Base-by-base conservation (phyloP, 2,888 invertebrate genomes). In the Creontiades dilutus region DNA sequence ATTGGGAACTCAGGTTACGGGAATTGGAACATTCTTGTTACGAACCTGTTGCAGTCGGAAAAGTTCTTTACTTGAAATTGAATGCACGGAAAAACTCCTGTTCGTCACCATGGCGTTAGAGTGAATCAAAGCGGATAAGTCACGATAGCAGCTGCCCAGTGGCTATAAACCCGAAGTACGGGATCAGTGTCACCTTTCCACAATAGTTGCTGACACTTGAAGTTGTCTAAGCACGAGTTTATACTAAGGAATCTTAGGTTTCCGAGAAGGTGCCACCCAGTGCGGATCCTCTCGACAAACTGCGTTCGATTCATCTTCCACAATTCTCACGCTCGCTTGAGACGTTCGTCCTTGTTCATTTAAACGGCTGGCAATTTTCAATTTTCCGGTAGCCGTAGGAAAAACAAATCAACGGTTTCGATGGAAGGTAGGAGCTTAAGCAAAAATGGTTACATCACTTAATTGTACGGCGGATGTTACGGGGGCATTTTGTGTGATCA, bases 1-100 rank as follows among this genome's bases (percentile, higher is more conserved):
- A n/a, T n/a, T n/a, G n/a, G n/a, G n/a, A 37, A 37, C 37, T 37
- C 7, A 37, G 37, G 7, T 37, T 37, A 37, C 2, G 37, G 7
- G 37, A 37, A 2, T 37, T 37, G 37, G 7, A 2, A 37, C 37
- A 37, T 37, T 7, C 37, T 2, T 37, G 37, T 52, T 68, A 47
- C 52, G 23, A 14, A 85, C 85, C 85, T 85, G 85, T 23, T 28
- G 19, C n/a, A 85, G 85, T 0, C 46, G 85, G 14, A 27, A 46
- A 13, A 85, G 61, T n/a, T 85, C 85, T 37, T 85, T 85, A 16
- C 11, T 16, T 11, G 85, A 57, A 37, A 85, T 57, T 1, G 85
- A 52, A 37, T 85, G 85, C 13, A 85, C 37, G 11, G 85, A 85
- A 57, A 85, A 85, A 85, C 85, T 85, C 61, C 85, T 52, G 37